These are phyloP conservation scores for Amphipoea oculea DNA, from an alignment of 2,888 invertebrate genomes.

Conservation along the genomic window DNA sequence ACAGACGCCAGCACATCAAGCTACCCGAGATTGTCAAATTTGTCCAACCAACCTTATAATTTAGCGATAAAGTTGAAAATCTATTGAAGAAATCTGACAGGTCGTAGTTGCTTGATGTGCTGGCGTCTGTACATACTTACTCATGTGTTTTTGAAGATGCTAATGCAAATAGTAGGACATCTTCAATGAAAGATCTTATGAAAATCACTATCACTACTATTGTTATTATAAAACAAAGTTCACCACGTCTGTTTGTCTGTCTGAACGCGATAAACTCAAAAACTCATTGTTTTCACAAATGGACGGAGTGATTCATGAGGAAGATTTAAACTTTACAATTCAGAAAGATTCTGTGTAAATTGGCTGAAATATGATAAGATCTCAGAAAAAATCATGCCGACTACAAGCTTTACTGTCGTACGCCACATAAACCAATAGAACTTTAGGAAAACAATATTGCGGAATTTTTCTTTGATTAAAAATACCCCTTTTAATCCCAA, in stretches of 20 bases:
- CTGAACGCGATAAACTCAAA: background rate
- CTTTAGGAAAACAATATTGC: no score
- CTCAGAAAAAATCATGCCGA: background rate
- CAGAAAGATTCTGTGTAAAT: no score
- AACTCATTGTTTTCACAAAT: no score
- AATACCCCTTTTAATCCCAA: no score
- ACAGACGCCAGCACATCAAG: no score
- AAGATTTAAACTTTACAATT: no score
- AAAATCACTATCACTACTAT: background rate
- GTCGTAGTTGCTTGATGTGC: no score
- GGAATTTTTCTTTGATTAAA: no score
- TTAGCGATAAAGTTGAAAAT: no score
- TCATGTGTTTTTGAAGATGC: background rate
- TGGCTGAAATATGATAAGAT: background rate
- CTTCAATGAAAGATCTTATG: background rate
- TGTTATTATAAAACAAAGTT: background rate
- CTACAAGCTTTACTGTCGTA: background rate
- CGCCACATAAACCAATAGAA: background rate
- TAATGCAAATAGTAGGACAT: background rate
- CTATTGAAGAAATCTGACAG: background rate
- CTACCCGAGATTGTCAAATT: no score
- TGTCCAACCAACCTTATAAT: no score
- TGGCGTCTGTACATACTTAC: background rate
- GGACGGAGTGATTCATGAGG: no score
- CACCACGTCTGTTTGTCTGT: background rate